Conservation (phyloP, 2,888 invertebrate genomes). For the Congeria kusceri region DNA sequence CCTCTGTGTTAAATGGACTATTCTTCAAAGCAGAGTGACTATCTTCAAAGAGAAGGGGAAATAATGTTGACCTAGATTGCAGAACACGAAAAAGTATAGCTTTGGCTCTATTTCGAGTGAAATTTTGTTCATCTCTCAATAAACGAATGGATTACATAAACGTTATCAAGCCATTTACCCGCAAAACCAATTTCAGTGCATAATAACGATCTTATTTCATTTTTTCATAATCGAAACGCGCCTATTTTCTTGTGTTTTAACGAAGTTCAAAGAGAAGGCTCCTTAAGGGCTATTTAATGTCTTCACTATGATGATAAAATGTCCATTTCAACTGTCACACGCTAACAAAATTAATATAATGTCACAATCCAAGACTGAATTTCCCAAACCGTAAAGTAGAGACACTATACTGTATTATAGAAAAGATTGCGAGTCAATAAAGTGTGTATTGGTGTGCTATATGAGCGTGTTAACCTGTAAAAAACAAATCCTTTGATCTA, state of each 20-base stretch:
- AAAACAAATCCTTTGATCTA: conserved; percentile 65
- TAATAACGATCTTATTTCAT: conserved; percentile 42
- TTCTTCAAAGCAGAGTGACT: not conserved
- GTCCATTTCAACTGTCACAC: conserved; percentile 23
- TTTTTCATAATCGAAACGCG: conserved; percentile 69
- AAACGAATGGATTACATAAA: not conserved
- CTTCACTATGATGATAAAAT: conserved; percentile 37
- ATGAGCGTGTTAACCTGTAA: conserved; percentile 36
- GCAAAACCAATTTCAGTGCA: not conserved
- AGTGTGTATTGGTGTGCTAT: conserved; percentile 21
- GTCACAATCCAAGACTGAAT: not conserved
- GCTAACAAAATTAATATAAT: not conserved
- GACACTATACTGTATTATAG: no score
- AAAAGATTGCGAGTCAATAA: not conserved
- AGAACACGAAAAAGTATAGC: no score
- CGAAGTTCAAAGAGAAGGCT: conserved; percentile 75
- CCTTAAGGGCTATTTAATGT: conserved; percentile 62
- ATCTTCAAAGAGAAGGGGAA: conserved; percentile 32
- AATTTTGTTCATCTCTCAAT: no score
- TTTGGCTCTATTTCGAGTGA: no score
- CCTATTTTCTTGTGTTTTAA: conserved; percentile 72
- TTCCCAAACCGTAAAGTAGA: not conserved
- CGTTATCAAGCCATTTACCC: not conserved
- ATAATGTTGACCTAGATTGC: conserved; percentile 34
- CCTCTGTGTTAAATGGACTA: no score